Evolutionary conservation across 1,140 invertebrate genomes (phyloP).

Genomic region (Drosophila aff.): DNA sequence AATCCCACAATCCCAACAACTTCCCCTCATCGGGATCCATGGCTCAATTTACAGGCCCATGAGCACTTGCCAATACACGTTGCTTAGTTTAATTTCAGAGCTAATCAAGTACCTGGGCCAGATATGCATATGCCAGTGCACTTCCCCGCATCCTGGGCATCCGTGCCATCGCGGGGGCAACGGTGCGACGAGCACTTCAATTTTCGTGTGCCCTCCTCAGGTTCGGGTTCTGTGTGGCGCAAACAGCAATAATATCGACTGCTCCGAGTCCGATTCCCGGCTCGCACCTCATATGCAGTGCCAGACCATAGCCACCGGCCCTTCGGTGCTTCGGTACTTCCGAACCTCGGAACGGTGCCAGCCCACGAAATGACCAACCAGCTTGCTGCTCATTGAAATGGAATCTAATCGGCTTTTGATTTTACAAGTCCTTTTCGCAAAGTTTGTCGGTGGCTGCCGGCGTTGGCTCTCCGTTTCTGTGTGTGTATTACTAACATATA

Average conservation of each 20-base stretch:
- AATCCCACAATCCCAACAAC: conserved; percentile 2
- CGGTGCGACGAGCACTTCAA: conserved; percentile 38
- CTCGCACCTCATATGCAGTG: conserved; percentile 8
- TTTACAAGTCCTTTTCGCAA: conserved; percentile 80
- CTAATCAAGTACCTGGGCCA: conserved; percentile 60
- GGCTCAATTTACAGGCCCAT: conserved; percentile 20
- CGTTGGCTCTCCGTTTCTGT: conserved; percentile 18
- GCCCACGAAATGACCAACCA: conserved; percentile 77
- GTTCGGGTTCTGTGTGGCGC: conserved; percentile 32
- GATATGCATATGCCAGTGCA: conserved; percentile 34
- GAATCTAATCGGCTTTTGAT: conserved; percentile 83
- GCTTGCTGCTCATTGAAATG: conserved; percentile 79
- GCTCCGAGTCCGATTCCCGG: conserved; percentile 22
- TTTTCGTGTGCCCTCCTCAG: conserved; percentile 34
- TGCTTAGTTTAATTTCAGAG: conserved; percentile 65
- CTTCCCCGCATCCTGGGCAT: not conserved
- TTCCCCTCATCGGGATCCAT: conserved; percentile 2
- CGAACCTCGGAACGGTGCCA: conserved; percentile 14
- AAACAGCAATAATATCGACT: conserved; percentile 53
- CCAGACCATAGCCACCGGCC: not conserved
- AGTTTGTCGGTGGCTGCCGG: conserved; percentile 66
- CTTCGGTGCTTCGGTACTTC: not conserved
- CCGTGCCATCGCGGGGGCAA: conserved; percentile 16
- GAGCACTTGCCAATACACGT: conserved; percentile 17
- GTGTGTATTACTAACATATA: conserved; percentile 52